phyloP scores from a whole-genome alignment of 53 echinoderm and acorn worm genomes.

The Temnopleurus reevesii region DNA sequence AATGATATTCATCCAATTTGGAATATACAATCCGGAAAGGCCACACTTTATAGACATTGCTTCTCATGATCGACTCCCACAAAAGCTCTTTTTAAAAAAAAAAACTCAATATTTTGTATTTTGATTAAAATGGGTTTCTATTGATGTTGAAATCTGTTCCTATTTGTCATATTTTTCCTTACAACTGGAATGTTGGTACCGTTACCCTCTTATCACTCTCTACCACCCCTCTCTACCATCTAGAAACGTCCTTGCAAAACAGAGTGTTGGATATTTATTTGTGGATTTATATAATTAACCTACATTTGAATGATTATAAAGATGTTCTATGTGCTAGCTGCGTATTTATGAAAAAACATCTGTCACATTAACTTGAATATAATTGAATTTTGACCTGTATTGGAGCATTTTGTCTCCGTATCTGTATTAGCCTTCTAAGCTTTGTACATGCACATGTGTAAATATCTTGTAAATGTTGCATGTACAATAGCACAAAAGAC shows the following conservation, averaged over 20 bases:
- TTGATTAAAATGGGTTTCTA: not conserved
- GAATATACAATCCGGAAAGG: too few species aligned
- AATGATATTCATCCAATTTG: too few species aligned
- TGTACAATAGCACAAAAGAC: conserved; percentile 30
- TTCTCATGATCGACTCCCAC: too few species aligned
- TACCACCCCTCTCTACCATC: not conserved
- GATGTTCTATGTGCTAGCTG: conserved; percentile 50
- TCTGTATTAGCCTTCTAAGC: conserved; percentile 11
- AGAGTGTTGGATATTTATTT: not conserved
- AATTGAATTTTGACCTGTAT: not conserved
- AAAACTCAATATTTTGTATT: too few species aligned
- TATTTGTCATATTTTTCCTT: not conserved
- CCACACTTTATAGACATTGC: too few species aligned
- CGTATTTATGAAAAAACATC: conserved; percentile 32
- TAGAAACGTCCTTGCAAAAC: not conserved
- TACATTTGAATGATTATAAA: not conserved
- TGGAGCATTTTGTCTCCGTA: conserved; percentile 1
- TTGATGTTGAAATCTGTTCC: not conserved
- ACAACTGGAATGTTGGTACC: not conserved
- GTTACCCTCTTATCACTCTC: too few species aligned
- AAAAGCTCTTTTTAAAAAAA: too few species aligned
- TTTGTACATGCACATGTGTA: conserved; percentile 61
- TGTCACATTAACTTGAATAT: conserved; percentile 12
- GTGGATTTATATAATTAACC: not conserved
- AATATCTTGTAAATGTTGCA: conserved; percentile 52